phyloP scores from a whole-genome alignment of 2,888 invertebrate genomes.

The Neria commutata region DNA sequence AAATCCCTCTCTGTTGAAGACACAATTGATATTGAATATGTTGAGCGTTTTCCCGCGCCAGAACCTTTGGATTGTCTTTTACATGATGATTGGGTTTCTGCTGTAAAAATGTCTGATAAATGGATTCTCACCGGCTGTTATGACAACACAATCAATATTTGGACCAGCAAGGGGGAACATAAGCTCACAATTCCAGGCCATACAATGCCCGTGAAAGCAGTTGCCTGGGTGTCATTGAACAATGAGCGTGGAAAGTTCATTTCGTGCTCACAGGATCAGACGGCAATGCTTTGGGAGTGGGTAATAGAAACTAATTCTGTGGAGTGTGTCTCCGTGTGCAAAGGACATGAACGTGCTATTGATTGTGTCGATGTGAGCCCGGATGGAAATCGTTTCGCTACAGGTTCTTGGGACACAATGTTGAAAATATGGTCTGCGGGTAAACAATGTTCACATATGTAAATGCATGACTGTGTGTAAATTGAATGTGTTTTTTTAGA shows the following conservation, averaged over 20 bases:
- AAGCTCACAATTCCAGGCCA: conserved; percentile 86
- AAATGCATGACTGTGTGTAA: background rate
- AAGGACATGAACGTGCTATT: conserved; percentile 91
- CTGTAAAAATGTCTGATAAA: conserved; percentile 73
- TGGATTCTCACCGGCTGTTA: conserved; percentile 93
- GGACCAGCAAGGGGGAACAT: conserved; percentile 86
- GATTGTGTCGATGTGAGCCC: conserved; percentile 84
- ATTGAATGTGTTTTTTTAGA: conserved; percentile 50
- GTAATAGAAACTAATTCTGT: conserved; percentile 75
- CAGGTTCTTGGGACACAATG: conserved; percentile 92
- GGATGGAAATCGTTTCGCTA: conserved; percentile 71
- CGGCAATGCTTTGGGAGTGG: conserved; percentile 90
- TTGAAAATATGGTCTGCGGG: conserved; percentile 89
- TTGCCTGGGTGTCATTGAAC: conserved; percentile 80
- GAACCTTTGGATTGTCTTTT: conserved; percentile 89
- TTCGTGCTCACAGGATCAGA: conserved; percentile 91
- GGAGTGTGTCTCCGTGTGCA: conserved; percentile 79
- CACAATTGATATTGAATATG: conserved; percentile 88
- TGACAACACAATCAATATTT: conserved; percentile 89
- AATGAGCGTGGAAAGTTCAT: conserved; percentile 73
- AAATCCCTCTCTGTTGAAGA: conserved; percentile 81
- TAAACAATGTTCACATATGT: conserved; percentile 42
- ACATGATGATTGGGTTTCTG: conserved; percentile 98
- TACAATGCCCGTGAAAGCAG: conserved; percentile 84
- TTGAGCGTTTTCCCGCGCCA: conserved; percentile 89